Base-by-base conservation (phyloP, 2,113 vertebrate species). In the Empidonax alnorum region DNA sequence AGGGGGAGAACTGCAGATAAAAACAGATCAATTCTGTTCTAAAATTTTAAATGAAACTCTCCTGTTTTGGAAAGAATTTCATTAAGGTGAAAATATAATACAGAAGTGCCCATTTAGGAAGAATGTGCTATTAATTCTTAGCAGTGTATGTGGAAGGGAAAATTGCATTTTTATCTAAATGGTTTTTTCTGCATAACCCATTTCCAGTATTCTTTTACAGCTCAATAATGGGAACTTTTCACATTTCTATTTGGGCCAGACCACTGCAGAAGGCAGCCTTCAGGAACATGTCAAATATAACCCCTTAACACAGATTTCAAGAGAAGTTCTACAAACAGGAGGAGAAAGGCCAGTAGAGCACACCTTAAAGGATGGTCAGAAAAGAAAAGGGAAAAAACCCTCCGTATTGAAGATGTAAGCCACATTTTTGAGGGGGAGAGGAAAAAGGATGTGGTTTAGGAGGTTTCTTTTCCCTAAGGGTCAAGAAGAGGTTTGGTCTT, bases 91-190 rank as follows among this genome's bases (percentile, higher is more conserved):
- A 98, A 97, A 97, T 95, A 96, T 94, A 97, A 97, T 94, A 94
- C 49, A 89, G 96, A 97, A 97, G 94, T 96, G 89, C 86, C 97
- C 97, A 96, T 97, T 97, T 97, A 97, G 94, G 91, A 97, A 96
- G 95, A 97, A 97, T 89, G 94, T 96, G 96, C 95, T 97, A 97
- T 98, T 98, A 98, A 98, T 97, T 98, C 96, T 94, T 97, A 93
- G 96, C 89, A 89, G 93, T 95, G 94, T 94, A 73, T 97, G 90
- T 68, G 83, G 86, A 98, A 94, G 93, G 66, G 95, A 97, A 97
- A 97, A 98, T 97, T 97, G 96, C 96, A 93, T 97, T 98, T 98
- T 98, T 98, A 98, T 97, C 97, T 97, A 98, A 97, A 97, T 97
- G 97, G 68, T 71, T 97, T 95, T 97, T 95, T 96, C 97, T 97